Conservation (phyloP, 2,113 vertebrate species). For the Corapipo altera region DNA sequence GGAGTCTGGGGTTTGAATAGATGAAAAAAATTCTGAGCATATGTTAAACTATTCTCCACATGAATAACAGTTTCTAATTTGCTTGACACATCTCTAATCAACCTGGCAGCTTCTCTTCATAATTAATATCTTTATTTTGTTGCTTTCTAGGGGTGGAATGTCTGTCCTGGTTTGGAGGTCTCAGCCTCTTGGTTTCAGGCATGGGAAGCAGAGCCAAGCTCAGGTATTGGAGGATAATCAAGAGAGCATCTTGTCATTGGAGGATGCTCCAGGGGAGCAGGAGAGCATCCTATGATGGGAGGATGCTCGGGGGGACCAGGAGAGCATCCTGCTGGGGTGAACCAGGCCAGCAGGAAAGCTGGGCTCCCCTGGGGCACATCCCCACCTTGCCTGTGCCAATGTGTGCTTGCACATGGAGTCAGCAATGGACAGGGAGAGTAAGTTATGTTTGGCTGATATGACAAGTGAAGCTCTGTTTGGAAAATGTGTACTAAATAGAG, state of each 20-base stretch:
- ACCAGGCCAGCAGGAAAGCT: neutral
- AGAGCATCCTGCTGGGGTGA: neutral
- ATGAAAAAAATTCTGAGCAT: neutral
- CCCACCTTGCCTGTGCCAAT: neutral
- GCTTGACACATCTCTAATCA: neutral
- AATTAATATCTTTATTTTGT: constrained; percentile 47
- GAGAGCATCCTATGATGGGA: neutral
- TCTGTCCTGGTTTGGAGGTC: neutral
- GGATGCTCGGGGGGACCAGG: too few species aligned
- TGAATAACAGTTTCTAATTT: constrained; percentile 22
- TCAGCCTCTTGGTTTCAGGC: neutral
- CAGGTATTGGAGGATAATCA: neutral
- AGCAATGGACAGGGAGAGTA: neutral
- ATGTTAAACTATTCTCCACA: neutral
- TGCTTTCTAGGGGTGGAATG: neutral
- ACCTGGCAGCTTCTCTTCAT: neutral
- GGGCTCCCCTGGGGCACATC: neutral
- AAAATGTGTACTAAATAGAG: neutral
- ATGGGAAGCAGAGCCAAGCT: neutral
- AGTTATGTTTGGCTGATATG: neutral
- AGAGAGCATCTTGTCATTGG: neutral
- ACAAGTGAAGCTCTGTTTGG: neutral
- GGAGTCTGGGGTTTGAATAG: neutral
- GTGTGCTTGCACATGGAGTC: accelerated
- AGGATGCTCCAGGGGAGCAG: neutral